phyloP scores from a whole-genome alignment of 2,888 invertebrate species.

The Itoplectis maculator region DNA sequence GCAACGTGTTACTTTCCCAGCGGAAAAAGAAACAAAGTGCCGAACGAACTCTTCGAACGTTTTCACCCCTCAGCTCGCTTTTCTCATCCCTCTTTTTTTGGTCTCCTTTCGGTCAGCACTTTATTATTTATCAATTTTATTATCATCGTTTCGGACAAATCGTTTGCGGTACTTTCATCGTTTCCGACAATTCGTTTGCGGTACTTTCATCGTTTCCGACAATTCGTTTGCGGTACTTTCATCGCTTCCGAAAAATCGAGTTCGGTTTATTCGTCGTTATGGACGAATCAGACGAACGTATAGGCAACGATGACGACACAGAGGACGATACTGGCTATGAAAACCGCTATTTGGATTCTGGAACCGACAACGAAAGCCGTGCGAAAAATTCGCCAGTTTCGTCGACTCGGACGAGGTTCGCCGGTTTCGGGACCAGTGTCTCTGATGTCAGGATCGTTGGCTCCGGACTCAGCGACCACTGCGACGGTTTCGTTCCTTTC shows the following conservation, averaged over 20 bases:
- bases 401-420: conserved; percentile 48
- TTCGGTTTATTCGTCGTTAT: not conserved
- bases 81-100: not conserved
- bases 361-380: conserved; percentile 66
- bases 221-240: no score
- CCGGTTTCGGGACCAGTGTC: conserved; percentile 45
- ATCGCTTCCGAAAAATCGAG: no score
- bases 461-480: conserved; percentile 44
- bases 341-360: conserved; percentile 69
- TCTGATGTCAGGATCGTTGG: conserved; percentile 44
- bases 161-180: no score
- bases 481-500: conserved; percentile 60
- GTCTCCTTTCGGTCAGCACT: no score
- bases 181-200: no score
- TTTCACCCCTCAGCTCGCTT: not conserved
- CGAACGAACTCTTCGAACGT: conserved; percentile 11
- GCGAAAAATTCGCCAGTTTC: conserved; percentile 60
- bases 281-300: conserved; percentile 65
- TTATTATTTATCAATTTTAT: no score
- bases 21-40: not conserved
- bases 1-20: conserved; percentile 25
- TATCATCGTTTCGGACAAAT: no score
- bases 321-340: conserved; percentile 69
- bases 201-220: no score
- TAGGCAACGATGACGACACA: conserved; percentile 69